Percentiles rank a stretch among this genome's conserved stretches.
These are phyloP conservation scores for Polyommatus icarus DNA, from an alignment of 2,888 invertebrate genomes.

Conservation along the genomic window DNA sequence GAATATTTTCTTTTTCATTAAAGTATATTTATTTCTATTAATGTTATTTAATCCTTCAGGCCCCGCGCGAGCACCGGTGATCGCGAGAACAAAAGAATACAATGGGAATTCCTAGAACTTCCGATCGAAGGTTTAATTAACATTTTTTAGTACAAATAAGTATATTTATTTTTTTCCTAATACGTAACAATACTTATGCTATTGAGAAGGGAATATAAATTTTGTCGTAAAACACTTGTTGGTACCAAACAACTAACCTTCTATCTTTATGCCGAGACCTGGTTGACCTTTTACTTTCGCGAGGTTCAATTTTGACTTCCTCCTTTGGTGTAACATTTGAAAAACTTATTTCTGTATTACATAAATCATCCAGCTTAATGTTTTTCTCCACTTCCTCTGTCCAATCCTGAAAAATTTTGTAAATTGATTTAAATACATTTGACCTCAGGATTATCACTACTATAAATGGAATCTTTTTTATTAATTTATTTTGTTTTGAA, in stretches of 20 bases:
- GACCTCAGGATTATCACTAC: too few species aligned
- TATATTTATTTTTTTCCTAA: too few species aligned
- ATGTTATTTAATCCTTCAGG: too few species aligned
- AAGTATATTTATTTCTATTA: neutral
- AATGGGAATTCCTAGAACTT: too few species aligned
- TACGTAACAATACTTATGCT: too few species aligned
- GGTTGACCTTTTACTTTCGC: constrained; percentile 64
- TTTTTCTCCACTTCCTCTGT: constrained; percentile 76
- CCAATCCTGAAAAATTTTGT: constrained; percentile 62
- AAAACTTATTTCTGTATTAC: constrained; percentile 65
- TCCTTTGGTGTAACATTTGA: constrained; percentile 55
- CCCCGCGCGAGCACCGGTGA: too few species aligned
- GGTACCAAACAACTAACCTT: constrained; percentile 52
- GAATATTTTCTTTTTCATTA: neutral
- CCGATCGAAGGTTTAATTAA: too few species aligned
- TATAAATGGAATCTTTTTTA: too few species aligned
- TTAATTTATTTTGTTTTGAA: too few species aligned
- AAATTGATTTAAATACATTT: neutral
- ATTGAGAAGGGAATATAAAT: neutral
- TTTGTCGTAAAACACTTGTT: neutral
- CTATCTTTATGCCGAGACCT: constrained; percentile 65
- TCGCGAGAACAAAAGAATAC: too few species aligned
- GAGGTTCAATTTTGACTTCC: constrained; percentile 59
- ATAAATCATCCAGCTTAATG: constrained; percentile 68
- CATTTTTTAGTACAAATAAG: too few species aligned